Percentiles rank a stretch among this genome's conserved stretches.
Evolutionary conservation across 2,113 vertebrate species (phyloP).

Genomic region (Callorhinus ursinus): DNA sequence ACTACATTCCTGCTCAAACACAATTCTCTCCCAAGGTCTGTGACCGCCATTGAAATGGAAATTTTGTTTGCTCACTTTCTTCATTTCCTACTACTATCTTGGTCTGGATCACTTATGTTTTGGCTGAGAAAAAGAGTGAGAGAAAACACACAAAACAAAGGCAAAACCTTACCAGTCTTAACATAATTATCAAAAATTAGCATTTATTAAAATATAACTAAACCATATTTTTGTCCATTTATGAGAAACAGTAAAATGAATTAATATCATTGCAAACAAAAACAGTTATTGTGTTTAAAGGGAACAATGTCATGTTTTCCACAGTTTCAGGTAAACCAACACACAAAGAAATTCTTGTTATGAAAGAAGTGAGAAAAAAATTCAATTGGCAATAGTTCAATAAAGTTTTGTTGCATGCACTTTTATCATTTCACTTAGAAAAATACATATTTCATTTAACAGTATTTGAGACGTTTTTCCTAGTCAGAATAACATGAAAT

Average conservation of each 20-base stretch:
- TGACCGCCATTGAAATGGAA: background rate
- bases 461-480: background rate
- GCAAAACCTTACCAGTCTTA: background rate
- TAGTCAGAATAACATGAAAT: background rate
- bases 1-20: background rate
- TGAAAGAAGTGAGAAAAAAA: background rate
- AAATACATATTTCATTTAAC: background rate
- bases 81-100: background rate
- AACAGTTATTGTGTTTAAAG: background rate
- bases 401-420: background rate
- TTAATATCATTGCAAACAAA: background rate
- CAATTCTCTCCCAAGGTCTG: background rate
- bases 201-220: background rate
- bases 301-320: background rate
- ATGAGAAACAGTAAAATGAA: background rate
- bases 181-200: background rate
- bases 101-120: background rate
- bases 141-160: background rate
- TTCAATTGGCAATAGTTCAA: background rate
- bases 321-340: background rate
- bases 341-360: background rate
- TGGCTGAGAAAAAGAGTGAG: background rate
- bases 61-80: background rate
- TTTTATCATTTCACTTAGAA: background rate
- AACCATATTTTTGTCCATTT: background rate